phyloP scores from a whole-genome alignment of 2,888 invertebrate genomes.

The Deilephila elpenor region DNA sequence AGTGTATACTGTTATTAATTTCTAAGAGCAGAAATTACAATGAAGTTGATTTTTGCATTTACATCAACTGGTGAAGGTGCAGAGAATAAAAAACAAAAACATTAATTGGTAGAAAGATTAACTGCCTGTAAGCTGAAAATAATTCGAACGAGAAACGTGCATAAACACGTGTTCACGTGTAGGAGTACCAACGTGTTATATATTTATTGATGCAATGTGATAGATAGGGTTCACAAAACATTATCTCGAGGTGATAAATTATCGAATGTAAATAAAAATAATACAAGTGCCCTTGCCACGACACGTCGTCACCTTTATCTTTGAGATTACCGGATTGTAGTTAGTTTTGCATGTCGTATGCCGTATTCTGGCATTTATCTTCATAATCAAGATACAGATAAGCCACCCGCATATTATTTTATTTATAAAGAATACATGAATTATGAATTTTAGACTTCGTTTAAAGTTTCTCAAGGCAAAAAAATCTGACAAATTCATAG shows the following conservation, averaged over 20 bases:
- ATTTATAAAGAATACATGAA: neutral
- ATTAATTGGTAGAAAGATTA: too few relatives aligned
- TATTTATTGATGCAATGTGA: neutral
- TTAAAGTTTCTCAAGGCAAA: too few relatives aligned
- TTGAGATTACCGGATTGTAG: neutral
- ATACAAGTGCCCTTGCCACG: neutral
- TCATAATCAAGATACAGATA: neutral
- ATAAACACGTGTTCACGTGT: neutral
- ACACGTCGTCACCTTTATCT: neutral
- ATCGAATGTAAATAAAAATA: constrained; percentile 1
- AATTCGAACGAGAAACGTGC: too few relatives aligned
- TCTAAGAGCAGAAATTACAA: too few relatives aligned
- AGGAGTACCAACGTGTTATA: neutral
- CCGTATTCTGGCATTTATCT: neutral
- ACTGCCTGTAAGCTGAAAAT: too few relatives aligned
- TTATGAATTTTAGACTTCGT: too few relatives aligned
- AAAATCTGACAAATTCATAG: too few relatives aligned
- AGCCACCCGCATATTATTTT: neutral
- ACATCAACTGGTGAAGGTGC: too few relatives aligned
- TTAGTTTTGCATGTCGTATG: neutral
- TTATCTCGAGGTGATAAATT: neutral
- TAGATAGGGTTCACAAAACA: neutral
- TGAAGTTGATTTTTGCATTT: too few relatives aligned
- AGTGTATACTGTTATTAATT: too few relatives aligned
- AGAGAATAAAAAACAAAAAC: too few relatives aligned